These are phyloP conservation scores for Blomia tropicalis DNA, from an alignment of 2,888 invertebrate genomes.

Conservation along the genomic window DNA sequence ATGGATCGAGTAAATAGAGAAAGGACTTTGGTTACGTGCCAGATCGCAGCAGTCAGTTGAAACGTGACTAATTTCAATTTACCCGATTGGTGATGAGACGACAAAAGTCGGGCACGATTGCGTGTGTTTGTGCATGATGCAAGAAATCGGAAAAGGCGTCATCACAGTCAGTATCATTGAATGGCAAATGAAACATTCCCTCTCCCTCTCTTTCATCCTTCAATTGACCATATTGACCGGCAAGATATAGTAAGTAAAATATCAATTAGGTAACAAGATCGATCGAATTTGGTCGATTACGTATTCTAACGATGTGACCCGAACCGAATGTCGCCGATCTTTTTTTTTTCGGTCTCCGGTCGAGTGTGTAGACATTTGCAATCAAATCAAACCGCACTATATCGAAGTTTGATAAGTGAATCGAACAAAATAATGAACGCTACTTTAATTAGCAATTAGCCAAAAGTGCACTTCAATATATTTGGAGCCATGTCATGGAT, in stretches of 20 bases:
- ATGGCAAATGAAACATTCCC: too few species aligned
- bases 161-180: too few species aligned
- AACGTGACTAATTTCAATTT: constrained; percentile 15
- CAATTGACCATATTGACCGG: too few species aligned
- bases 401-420: neutral
- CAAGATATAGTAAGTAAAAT: neutral
- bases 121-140: too few species aligned
- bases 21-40: constrained; percentile 4
- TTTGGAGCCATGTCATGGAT: neutral
- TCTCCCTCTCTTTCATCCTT: too few species aligned
- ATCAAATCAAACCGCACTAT: constrained; percentile 4
- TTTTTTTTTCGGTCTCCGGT: neutral
- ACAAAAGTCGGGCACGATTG: neutral
- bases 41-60: neutral
- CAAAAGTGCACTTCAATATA: neutral
- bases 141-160: too few species aligned
- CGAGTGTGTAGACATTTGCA: neutral
- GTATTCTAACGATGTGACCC: neutral
- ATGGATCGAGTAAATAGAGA: constrained; percentile 2
- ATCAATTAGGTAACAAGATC: neutral
- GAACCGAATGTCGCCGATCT: too few species aligned
- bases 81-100: neutral
- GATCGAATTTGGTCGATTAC: neutral
- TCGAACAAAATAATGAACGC: neutral
- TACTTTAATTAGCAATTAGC: neutral